Evolutionary conservation across 2,113 vertebrate genomes (phyloP).

Genomic region (Vulpes lagopus): DNA sequence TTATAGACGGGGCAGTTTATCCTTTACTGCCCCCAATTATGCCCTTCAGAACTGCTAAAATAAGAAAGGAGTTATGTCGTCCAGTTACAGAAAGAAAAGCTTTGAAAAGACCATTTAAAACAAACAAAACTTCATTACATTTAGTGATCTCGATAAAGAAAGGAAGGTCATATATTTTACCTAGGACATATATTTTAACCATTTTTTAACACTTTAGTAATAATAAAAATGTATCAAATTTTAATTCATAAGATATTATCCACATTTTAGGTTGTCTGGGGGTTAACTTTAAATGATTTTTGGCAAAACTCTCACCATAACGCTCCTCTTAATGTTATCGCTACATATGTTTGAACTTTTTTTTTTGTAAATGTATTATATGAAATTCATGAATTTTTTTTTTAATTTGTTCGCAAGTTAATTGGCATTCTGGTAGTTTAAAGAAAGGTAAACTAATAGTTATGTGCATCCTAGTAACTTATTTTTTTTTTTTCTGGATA

Average conservation of each 20-base stretch:
- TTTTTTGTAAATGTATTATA: conserved; percentile 20
- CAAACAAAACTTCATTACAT: not conserved
- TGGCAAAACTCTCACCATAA: conserved; percentile 5
- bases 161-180: not conserved
- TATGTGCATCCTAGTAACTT: not conserved
- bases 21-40: not conserved
- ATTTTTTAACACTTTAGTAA: not conserved
- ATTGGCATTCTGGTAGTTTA: conserved; percentile 8
- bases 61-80: not conserved
- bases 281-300: not conserved
- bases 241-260: not conserved
- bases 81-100: conserved; percentile 44
- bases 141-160: not conserved
- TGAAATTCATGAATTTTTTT: not conserved
- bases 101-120: not conserved
- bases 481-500: not conserved
- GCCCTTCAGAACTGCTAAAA: not conserved
- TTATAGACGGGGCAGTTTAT: not conserved
- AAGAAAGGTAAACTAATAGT: not conserved
- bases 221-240: not conserved
- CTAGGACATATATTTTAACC: not conserved
- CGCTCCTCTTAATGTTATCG: not conserved
- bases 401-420: not conserved
- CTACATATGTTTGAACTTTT: conserved; percentile 7
- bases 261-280: not conserved